Evolutionary conservation across 2,888 invertebrate species (phyloP).

Genomic region (Drosophila ezoana): DNA sequence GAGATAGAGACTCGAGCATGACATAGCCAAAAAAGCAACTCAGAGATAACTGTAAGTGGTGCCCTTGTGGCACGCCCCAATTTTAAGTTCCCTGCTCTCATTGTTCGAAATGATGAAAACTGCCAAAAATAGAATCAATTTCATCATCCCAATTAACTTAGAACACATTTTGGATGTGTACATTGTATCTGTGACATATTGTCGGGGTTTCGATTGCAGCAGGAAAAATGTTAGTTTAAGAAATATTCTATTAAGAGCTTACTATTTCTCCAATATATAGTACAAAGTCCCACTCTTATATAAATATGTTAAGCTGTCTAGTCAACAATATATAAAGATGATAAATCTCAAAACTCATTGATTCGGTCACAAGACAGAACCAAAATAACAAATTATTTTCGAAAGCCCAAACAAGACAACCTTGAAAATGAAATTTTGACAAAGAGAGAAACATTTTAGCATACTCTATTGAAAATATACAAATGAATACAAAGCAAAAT

Average conservation of each 20-base stretch:
- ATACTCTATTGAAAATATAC: slow-evolving; percentile 18
- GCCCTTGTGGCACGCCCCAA: slow-evolving; percentile 38
- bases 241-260: neutral
- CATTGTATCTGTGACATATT: slow-evolving; percentile 5
- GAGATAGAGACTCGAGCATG: slow-evolving; percentile 12
- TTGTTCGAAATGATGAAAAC: slow-evolving; percentile 34
- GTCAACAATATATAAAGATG: neutral
- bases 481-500: slow-evolving; percentile 15
- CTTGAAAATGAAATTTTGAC: slow-evolving; percentile 54
- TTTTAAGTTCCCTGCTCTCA: slow-evolving; percentile 26
- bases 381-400: slow-evolving; percentile 33
- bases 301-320: neutral
- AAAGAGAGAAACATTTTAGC: slow-evolving; percentile 5
- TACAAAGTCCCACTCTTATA: neutral
- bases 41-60: slow-evolving; percentile 30
- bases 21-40: slow-evolving; percentile 22
- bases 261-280: neutral
- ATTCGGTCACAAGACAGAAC: slow-evolving; percentile 6
- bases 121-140: slow-evolving; percentile 44
- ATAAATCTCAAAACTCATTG: neutral
- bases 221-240: slow-evolving; percentile 10
- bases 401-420: slow-evolving; percentile 21
- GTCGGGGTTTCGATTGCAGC: slow-evolving; percentile 6
- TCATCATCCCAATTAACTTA: slow-evolving; percentile 53
- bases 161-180: slow-evolving; percentile 18